Percentiles rank a stretch among this genome's conserved stretches.
Evolutionary conservation across 1,140 invertebrate species (phyloP).

Genomic region (Heterodera carotae): DNA sequence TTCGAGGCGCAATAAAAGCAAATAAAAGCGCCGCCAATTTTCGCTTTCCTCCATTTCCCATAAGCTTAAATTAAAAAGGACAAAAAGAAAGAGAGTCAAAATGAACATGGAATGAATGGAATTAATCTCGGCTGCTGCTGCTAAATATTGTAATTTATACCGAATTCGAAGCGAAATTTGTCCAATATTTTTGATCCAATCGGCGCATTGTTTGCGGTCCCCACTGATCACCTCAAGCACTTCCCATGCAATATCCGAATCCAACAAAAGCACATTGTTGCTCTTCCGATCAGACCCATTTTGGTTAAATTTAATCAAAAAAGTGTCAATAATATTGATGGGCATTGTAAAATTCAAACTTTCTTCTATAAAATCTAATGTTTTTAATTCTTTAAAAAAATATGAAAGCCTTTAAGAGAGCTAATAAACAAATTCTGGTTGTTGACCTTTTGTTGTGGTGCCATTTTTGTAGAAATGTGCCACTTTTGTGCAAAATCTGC

Average conservation of each 20-base stretch:
- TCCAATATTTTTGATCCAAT: conserved; percentile 15
- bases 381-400: neutral
- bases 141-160: neutral
- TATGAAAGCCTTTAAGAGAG: neutral
- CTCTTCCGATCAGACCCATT: neutral
- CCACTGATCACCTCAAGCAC: neutral
- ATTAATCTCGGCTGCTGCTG: too few relatives aligned
- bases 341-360: conserved; percentile 7
- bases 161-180: conserved; percentile 9
- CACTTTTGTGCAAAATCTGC: neutral
- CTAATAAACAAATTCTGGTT: neutral
- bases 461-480: neutral
- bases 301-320: conserved; percentile 1
- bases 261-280: conserved; percentile 17
- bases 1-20: conserved; percentile 3
- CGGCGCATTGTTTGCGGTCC: conserved; percentile 1
- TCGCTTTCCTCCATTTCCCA: conserved; percentile 28
- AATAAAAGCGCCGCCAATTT: conserved; percentile 21
- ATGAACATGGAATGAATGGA: too few relatives aligned
- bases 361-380: neutral
- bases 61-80: conserved; percentile 2
- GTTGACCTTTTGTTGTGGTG: neutral
- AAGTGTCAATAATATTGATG: neutral
- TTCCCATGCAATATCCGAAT: conserved; percentile 20
- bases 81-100: too few relatives aligned